Percentiles rank a stretch among this genome's conserved stretches.
Evolutionary conservation across 2,888 invertebrate genomes (phyloP).

Genomic region (Amphipyra tragopoginis): DNA sequence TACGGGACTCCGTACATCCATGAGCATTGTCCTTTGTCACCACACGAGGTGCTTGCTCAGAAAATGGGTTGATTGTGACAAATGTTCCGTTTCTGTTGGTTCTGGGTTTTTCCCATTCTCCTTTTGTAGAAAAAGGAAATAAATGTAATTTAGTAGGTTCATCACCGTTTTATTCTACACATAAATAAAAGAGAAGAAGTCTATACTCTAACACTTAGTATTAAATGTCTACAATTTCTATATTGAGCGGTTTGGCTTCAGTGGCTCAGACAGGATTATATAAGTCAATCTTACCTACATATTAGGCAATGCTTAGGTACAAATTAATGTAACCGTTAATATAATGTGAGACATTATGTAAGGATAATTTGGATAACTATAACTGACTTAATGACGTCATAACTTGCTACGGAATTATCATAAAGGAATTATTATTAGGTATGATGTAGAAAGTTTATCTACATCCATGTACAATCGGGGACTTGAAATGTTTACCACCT

Average conservation of each 20-base stretch:
- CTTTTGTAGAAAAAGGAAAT: no score
- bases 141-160: no score
- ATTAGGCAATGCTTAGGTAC: neutral
- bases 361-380: constrained; percentile 33
- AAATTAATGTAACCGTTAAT: constrained; percentile 19
- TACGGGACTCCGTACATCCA: no score
- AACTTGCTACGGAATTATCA: constrained; percentile 19
- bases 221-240: neutral
- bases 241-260: neutral
- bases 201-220: no score
- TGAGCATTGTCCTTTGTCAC: no score
- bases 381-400: constrained; percentile 33
- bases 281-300: neutral
- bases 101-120: no score
- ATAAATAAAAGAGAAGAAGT: no score
- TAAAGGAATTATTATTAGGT: constrained; percentile 23
- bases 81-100: no score
- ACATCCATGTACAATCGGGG: neutral
- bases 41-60: no score
- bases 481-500: no score
- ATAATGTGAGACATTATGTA: constrained; percentile 21
- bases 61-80: no score
- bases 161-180: no score
- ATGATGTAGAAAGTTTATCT: neutral
- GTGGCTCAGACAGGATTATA: neutral